Percentiles rank a stretch among this genome's conserved stretches.
These are phyloP conservation scores for Salminus brasiliensis DNA, from an alignment of 2,113 vertebrate species.

Conservation along the genomic window DNA sequence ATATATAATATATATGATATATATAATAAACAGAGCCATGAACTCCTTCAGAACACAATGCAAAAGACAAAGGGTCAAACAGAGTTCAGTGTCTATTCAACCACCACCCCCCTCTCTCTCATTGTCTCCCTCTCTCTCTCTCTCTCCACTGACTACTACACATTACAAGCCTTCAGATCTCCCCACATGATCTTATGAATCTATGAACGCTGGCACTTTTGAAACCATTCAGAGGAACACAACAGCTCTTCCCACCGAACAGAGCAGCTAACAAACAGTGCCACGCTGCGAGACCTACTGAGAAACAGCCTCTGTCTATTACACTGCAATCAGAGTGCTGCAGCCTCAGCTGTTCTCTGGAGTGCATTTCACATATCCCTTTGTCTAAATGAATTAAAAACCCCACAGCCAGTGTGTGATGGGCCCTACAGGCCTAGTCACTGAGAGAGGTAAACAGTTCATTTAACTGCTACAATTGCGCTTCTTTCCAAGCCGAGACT, in stretches of 20 bases:
- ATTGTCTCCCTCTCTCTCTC: constrained; percentile 1
- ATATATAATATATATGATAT: no score
- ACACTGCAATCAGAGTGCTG: constrained; percentile 20
- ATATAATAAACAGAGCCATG: no score
- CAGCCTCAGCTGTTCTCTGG: constrained; percentile 11
- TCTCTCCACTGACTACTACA: constrained; percentile 1
- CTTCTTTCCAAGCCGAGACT: not conserved
- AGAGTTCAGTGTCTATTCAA: constrained; percentile 7
- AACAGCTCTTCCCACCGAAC: constrained; percentile 1
- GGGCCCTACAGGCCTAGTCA: not conserved
- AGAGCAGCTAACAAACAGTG: constrained; percentile 22
- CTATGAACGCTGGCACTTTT: constrained; percentile 7
- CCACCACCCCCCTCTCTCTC: not conserved
- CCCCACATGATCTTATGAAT: not conserved
- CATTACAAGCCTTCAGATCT: constrained; percentile 26
- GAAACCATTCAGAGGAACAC: constrained; percentile 16
- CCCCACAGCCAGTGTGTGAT: constrained; percentile 1
- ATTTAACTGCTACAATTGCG: constrained; percentile 35
- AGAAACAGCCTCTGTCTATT: constrained; percentile 32
- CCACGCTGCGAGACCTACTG: not conserved
- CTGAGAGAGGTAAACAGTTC: constrained; percentile 5
- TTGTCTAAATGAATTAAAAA: constrained; percentile 47
- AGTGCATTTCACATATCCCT: constrained; percentile 32
- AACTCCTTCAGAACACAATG: not conserved
- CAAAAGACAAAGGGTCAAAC: constrained; percentile 1